Base-by-base conservation (phyloP, 2,888 invertebrate genomes). In the Steromphala cineraria region DNA sequence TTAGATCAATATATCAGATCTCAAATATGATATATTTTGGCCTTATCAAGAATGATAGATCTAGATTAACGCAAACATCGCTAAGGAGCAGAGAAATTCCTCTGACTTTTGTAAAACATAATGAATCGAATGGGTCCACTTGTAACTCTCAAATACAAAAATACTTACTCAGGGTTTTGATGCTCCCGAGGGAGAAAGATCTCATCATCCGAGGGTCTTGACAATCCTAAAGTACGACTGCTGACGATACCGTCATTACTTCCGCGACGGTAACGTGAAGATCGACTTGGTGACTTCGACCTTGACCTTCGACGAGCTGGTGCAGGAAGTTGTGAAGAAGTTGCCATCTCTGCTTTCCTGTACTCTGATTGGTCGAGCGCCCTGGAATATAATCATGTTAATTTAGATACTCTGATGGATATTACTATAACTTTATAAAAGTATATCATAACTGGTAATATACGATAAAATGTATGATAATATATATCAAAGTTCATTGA, bases 151-250 rank as follows among this genome's bases (percentile, higher is more conserved):
- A 56, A 24, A 24, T 24, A 15, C 13, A 8, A n/a, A 28, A 28
- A 21, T 24, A 75, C 75, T 75, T 75, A 75, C 75, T 75, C 52
- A 21, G 75, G 75, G 24, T 75, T 75, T 52, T 75, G 75, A 52
- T 75, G 75, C 15, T 53, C 75, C 24, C 52, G 46, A 0, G 75
- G 75, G 19, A 75, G 52, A 24, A 40, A 75, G 2, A 52, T n/a
- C 24, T 75, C 46, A 15, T 75, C 75, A 19, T 75, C 75, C 21
- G 75, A 40, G 8, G 46, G 10, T 21, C 24, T 52, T 24, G 46
- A 13, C 40, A 75, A 5, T 28, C 75, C 24, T 24, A 75, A 21
- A 24, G 13, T 21, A 15, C 46, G 55, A 19, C 40, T 62, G 31
- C 52, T 28, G 15, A 21, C 17, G 7, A 67, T 67, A 13, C 36